Percentiles rank a stretch among this genome's conserved stretches.
These are phyloP conservation scores for Carettochelys insculpta DNA, from an alignment of 2,113 vertebrate species.

Conservation along the genomic window DNA sequence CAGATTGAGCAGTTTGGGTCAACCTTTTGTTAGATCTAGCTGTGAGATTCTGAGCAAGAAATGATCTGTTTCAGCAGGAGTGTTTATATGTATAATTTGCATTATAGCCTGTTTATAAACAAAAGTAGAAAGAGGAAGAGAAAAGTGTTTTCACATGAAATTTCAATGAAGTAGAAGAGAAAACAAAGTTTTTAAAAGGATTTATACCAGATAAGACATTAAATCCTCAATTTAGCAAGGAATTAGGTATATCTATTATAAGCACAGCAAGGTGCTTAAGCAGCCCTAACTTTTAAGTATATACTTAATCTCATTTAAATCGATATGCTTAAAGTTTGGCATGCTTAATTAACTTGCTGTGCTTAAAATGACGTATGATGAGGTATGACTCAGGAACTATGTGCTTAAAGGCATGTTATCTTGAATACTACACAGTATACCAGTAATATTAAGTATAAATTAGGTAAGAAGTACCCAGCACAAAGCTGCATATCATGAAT, in stretches of 20 bases:
- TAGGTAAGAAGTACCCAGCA: neutral
- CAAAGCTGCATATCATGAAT: neutral
- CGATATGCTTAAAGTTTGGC: neutral
- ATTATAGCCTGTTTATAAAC: neutral
- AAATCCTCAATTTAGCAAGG: neutral
- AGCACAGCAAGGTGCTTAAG: neutral
- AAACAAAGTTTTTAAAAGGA: neutral
- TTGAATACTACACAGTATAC: neutral
- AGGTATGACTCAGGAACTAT: too few relatives aligned
- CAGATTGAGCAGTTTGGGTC: neutral
- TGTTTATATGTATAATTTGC: neutral
- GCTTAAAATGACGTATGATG: too few relatives aligned
- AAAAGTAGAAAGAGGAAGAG: neutral
- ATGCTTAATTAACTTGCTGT: neutral
- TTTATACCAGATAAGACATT: neutral
- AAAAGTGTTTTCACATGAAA: neutral
- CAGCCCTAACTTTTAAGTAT: neutral
- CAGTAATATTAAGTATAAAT: neutral
- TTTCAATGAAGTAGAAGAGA: neutral
- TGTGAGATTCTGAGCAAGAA: neutral
- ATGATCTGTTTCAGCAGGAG: neutral
- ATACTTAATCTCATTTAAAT: neutral
- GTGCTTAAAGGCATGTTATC: neutral
- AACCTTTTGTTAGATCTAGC: neutral
- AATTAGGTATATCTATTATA: neutral